Conservation (phyloP, 1,140 invertebrate genomes). For the Rhynchophorus ferrugineus region DNA sequence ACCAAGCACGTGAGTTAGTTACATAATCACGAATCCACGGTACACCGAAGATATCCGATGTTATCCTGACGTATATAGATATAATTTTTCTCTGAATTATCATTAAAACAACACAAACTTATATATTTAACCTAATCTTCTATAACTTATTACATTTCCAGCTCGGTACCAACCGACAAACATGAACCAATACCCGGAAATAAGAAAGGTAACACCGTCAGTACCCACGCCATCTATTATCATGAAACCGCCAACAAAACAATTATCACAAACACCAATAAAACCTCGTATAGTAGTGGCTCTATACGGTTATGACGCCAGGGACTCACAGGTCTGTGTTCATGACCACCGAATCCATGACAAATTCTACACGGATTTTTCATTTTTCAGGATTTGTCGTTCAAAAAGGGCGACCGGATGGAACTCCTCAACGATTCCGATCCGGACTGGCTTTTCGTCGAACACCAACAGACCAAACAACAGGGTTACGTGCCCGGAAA, state of each 20-base stretch:
- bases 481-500: conserved; percentile 90
- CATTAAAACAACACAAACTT: no score
- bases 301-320: conserved; percentile 83
- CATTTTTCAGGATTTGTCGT: conserved; percentile 71
- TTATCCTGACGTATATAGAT: no score
- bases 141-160: neutral
- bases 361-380: neutral
- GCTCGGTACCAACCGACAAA: neutral
- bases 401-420: conserved; percentile 85
- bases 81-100: no score
- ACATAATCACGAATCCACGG: no score
- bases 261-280: conserved; percentile 44
- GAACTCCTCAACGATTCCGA: conserved; percentile 84
- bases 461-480: conserved; percentile 71
- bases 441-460: conserved; percentile 90
- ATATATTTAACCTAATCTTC: neutral
- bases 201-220: neutral
- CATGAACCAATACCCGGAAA: neutral
- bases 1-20: no score
- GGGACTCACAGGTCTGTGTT: conserved; percentile 63
- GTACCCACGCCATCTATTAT: neutral
- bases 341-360: neutral
- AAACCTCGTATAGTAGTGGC: conserved; percentile 70
- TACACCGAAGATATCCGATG: no score
- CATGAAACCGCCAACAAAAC: conserved; percentile 51